A percentile compares a stretch with the other conserved stretches of the same genome.
Conservation (phyloP, 1,140 invertebrate genomes). For the Cydia pomonella region DNA sequence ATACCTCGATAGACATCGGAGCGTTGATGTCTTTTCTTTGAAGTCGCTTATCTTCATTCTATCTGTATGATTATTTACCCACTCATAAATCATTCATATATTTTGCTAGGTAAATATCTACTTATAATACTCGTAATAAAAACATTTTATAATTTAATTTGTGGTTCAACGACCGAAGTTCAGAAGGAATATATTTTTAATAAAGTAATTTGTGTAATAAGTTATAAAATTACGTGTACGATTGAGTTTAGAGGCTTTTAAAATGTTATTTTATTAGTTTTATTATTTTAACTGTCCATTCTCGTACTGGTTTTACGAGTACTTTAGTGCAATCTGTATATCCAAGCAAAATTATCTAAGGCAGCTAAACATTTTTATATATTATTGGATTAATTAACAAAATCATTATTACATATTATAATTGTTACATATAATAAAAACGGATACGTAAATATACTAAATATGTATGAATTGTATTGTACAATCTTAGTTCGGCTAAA, state of each 20-base stretch:
- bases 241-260: neutral
- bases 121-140: neutral
- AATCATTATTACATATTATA: too few relatives aligned
- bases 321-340: too few relatives aligned
- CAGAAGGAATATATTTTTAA: neutral
- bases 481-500: too few relatives aligned
- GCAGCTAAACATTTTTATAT: too few relatives aligned
- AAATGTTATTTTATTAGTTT: neutral
- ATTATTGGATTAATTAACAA: too few relatives aligned
- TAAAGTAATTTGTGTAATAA: neutral
- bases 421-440: too few relatives aligned
- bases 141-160: neutral
- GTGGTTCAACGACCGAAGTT: neutral
- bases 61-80: neutral
- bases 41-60: constrained; percentile 35
- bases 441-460: too few relatives aligned
- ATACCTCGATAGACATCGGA: neutral
- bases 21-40: constrained; percentile 53
- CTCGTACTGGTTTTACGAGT: too few relatives aligned
- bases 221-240: neutral
- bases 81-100: too few relatives aligned
- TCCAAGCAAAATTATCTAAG: too few relatives aligned
- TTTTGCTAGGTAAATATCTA: too few relatives aligned
- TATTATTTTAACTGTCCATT: neutral
- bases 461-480: too few relatives aligned